Evolutionary conservation across 1,140 invertebrate genomes (phyloP).

Genomic region (Drosophila nigromelanica): DNA sequence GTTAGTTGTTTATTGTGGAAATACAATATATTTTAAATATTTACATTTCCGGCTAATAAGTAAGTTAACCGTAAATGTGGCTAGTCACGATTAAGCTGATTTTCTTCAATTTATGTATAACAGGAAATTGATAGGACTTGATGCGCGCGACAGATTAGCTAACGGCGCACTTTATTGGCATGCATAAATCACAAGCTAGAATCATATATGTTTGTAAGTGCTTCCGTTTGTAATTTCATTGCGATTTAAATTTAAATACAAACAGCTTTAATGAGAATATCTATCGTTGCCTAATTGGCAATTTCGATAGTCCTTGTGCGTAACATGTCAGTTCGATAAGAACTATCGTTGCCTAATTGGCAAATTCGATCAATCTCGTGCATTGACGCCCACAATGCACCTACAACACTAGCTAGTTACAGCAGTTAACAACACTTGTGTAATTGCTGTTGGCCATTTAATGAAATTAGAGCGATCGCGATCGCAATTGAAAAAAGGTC

Average conservation of each 20-base stretch:
- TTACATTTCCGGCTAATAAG: constrained; percentile 66
- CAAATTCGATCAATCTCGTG: constrained; percentile 3
- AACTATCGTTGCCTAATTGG: neutral
- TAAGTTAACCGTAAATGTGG: constrained; percentile 54
- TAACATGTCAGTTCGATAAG: no score
- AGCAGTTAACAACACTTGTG: constrained; percentile 3
- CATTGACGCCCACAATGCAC: neutral
- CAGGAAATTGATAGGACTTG: constrained; percentile 42
- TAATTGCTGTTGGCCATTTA: neutral
- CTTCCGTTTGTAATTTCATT: neutral
- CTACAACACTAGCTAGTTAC: constrained; percentile 2
- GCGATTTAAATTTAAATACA: neutral
- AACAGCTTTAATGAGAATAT: no score
- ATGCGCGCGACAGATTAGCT: constrained; percentile 18
- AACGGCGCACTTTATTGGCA: constrained; percentile 24
- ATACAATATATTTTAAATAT: constrained; percentile 36
- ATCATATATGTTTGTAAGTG: constrained; percentile 6
- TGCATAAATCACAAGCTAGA: constrained; percentile 18
- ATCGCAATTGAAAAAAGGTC: constrained; percentile 13
- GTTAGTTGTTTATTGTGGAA: constrained; percentile 36
- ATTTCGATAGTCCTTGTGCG: no score
- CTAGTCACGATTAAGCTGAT: constrained; percentile 42
- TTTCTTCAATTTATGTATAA: constrained; percentile 31
- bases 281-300: no score
- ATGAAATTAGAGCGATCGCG: neutral